Evolutionary conservation across 2,113 vertebrate genomes (phyloP).

Genomic region (Callithrix jacchus): DNA sequence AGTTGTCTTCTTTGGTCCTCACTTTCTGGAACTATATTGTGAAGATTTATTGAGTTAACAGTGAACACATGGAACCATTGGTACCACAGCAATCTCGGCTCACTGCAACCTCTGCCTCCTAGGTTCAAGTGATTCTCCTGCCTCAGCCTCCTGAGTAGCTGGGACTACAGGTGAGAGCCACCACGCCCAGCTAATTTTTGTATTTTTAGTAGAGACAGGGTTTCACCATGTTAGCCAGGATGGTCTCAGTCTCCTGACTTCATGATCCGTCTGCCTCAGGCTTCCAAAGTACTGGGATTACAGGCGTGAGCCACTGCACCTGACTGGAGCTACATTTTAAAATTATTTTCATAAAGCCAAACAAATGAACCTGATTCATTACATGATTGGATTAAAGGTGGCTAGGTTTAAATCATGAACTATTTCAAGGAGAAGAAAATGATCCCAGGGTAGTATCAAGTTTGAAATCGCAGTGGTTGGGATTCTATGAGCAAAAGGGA

Average conservation of each 20-base stretch:
- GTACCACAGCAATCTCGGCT: neutral
- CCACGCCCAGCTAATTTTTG: too few species aligned
- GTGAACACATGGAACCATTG: neutral
- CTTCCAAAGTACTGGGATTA: too few species aligned
- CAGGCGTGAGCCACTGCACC: too few species aligned
- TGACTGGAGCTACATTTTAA: neutral
- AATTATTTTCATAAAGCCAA: constrained; percentile 12
- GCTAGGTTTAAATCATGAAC: neutral
- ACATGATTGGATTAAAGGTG: neutral
- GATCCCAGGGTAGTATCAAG: neutral
- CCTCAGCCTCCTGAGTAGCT: too few species aligned
- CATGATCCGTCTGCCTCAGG: too few species aligned
- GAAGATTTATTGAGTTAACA: neutral
- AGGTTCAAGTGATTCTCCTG: too few species aligned
- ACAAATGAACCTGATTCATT: constrained; percentile 5
- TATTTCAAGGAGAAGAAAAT: constrained; percentile 8
- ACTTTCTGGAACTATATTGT: neutral
- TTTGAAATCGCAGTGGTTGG: constrained; percentile 20
- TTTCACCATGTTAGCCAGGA: too few species aligned
- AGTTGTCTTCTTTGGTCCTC: neutral
- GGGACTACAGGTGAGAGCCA: too few species aligned
- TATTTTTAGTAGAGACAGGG: too few species aligned
- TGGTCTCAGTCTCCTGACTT: too few species aligned
- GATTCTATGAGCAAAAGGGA: neutral
- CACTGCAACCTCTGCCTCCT: too few species aligned